Percentiles rank a stretch among this genome's conserved stretches.
Evolutionary conservation across 2,797 vertebrate species (phyloP).

Genomic region (Cyclura pinguis): DNA sequence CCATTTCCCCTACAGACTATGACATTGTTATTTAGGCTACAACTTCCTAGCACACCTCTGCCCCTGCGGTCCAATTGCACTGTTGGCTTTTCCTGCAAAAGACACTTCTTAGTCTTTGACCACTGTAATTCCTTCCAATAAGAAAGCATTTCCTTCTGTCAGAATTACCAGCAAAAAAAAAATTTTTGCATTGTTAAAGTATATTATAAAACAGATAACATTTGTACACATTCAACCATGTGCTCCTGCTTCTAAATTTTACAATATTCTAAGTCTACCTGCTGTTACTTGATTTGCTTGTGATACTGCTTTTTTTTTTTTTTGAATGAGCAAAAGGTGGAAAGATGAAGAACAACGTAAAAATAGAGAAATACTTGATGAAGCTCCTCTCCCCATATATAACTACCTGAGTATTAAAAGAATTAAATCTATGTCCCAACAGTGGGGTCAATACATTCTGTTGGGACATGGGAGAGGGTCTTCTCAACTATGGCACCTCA

Average conservation of each 20-base stretch:
- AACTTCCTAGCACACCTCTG: neutral
- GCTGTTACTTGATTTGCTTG: neutral
- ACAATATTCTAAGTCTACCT: neutral
- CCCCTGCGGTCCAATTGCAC: neutral
- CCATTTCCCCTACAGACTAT: neutral
- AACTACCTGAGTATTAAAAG: too few species aligned
- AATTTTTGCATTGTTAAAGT: neutral
- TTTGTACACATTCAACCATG: neutral
- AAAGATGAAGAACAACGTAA: neutral
- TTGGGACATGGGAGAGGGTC: too few species aligned
- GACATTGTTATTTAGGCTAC: conserved; percentile 16
- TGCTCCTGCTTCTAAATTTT: neutral
- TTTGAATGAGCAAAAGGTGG: neutral
- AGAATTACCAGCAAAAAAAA: neutral
- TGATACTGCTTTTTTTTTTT: neutral
- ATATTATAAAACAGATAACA: neutral
- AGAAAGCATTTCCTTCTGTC: neutral
- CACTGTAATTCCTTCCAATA: neutral
- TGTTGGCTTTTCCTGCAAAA: neutral
- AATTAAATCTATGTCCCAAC: too few species aligned
- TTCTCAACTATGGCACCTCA: too few species aligned
- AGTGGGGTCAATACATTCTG: too few species aligned
- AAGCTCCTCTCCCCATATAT: too few species aligned
- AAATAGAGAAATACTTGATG: neutral
- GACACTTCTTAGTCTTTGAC: neutral